Base-by-base conservation (phyloP, 1,140 invertebrate species). In the Charaxes varanes region DNA sequence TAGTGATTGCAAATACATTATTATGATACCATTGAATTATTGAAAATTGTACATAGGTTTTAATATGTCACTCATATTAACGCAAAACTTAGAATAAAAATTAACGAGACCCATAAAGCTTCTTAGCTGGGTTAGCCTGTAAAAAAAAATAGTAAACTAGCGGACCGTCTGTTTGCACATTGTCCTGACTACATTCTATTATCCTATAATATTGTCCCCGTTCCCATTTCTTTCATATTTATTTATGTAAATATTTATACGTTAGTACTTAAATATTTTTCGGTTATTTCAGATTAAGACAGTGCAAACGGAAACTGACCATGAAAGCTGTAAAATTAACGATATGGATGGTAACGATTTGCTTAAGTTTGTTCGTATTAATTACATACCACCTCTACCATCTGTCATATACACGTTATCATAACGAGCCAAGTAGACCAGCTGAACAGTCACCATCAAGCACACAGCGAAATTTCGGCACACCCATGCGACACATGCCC, bases 251-350 rank as follows among this genome's bases (percentile, higher is more conserved):
- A 17, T 18, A 4, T 4, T 10, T 31, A n/a, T n/a, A n/a, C n/a
- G n/a, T n/a, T n/a, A n/a, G n/a, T n/a, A n/a, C n/a, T n/a, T n/a
- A n/a, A n/a, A n/a, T n/a, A 11, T 10, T 26, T 26, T 11, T 41
- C 43, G n/a, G n/a, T 30, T 40, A 19, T 65, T 72, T 22, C 57
- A 77, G 69, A 31, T 36, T 64, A 32, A 62, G 47, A 41, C 59
- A 62, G 44, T 18, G 57, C 8, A 51, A 33, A 30, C 54, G 46
- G 45, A 62, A 47, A 50, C 34, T 41, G 31, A 56, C 23, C n/a
- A 62, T 64, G 60, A 69, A 34, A 21, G 56, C 65, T 10, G 21
- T 55, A 23, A 69, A 61, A 46, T 41, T 60, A 23, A 21, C 36
- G 3, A 23, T 67, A 14, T 44, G 44, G 28, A 17, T 57, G 18